Evolutionary conservation across 2,113 vertebrate species (phyloP), one percentile per base, ranked within the genome.

Genomic region (Heteronetta atricapilla): DNA sequence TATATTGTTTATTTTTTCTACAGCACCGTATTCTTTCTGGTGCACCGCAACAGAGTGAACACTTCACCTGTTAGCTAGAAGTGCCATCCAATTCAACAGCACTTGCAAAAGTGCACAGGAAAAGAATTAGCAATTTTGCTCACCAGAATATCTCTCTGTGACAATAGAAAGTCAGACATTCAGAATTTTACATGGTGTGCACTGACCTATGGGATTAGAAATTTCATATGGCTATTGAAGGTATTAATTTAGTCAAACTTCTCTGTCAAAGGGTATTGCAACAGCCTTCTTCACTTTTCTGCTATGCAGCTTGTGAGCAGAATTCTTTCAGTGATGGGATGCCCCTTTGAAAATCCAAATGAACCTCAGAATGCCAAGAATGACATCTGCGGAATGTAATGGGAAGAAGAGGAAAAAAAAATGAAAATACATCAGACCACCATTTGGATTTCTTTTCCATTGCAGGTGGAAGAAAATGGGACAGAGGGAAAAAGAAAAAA

Each of bases 101-200:
- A 1, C 10, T 38, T 66, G 22, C 14, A 21, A 89, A 42, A 8
- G 11, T 16, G 11, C 46, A 38, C 2, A 62, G 25, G 26, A 38
- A 59, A 83, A 40, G 3, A 7, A 68, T 29, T 38, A 64, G 4
- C 7, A 17, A 52, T 67, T 13, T 14, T 38, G 8, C 7, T 78
- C 40, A 4, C 6, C 10, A 16, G 44, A 73, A 62, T 66, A 36
- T 22, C 50, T 73, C 53, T 31, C 22, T 66, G 48, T 15, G 36
- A 73, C 29, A 93, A 13, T 14, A 21, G 4, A 56, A 64, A 66
- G 8, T 73, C 38, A 62, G 29, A 62, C 10, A 22, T 0, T 0
- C 13, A 50, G 8, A 82, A n/a, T 42, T 62, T 55, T 48, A 36
- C 4, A 44, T 10, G 6, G 25, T 36, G 13, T 44, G 1, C 23